Conservation (phyloP, 64 coral and sea anemone genomes). For the Trachythela sp. region DNA sequence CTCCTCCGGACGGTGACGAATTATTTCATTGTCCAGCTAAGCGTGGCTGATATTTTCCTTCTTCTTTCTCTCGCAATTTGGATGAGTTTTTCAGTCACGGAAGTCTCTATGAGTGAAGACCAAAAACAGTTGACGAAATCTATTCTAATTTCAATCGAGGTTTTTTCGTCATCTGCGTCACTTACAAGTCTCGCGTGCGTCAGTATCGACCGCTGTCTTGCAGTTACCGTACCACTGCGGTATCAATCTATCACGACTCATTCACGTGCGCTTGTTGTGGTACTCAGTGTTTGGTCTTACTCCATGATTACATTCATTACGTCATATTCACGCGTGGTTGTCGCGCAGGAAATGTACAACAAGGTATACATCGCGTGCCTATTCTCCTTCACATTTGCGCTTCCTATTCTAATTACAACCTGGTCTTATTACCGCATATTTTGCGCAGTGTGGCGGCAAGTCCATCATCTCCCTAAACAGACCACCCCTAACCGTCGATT, state of each 20-base stretch:
- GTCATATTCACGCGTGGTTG: neutral
- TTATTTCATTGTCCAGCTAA: neutral
- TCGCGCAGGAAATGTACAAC: neutral
- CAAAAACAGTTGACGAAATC: neutral
- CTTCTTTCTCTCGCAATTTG: neutral
- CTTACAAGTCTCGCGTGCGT: neutral
- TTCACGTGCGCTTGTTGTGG: neutral
- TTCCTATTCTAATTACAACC: neutral
- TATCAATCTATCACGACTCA: neutral
- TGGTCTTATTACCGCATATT: conserved; percentile 1
- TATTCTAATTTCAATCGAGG: neutral
- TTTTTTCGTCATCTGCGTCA: neutral
- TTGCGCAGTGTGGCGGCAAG: neutral
- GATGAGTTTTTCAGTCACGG: neutral
- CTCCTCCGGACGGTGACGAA: neutral
- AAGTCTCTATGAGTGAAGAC: neutral
- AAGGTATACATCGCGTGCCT: neutral
- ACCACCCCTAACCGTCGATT: neutral
- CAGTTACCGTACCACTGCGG: neutral
- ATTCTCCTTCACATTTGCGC: neutral
- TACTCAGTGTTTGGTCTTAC: neutral
- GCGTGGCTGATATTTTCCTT: neutral
- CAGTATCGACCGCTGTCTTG: neutral
- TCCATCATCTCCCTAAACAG: neutral
- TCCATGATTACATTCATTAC: neutral